Conservation (phyloP, 2,797 vertebrate species). For the Nyctalus aviator region DNA sequence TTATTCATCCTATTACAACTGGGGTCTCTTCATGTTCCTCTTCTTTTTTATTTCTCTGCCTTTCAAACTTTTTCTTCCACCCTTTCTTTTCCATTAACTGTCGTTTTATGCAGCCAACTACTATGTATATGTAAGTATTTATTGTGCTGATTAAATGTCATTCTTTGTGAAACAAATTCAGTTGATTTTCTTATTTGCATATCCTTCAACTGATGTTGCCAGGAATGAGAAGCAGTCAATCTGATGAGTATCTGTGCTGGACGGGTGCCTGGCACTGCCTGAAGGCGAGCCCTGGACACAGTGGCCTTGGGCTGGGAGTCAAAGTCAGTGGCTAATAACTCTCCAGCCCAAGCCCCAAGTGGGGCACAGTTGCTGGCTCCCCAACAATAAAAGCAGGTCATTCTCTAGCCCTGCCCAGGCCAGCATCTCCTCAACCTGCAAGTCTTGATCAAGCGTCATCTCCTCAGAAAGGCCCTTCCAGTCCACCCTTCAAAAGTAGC, state of each 20-base stretch:
- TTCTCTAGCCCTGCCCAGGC: neutral
- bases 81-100: conserved; percentile 60
- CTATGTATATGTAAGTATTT: conserved; percentile 73
- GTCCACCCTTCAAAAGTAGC: neutral
- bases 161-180: conserved; percentile 80
- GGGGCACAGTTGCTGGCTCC: neutral
- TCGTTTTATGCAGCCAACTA: conserved; percentile 63
- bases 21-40: neutral
- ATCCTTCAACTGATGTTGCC: conserved; percentile 79
- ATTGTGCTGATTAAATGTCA: conserved; percentile 80
- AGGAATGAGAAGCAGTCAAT: conserved; percentile 78
- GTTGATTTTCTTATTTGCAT: conserved; percentile 83
- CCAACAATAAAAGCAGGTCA: neutral
- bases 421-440: neutral
- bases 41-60: conserved; percentile 15
- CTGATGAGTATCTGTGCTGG: conserved; percentile 74
- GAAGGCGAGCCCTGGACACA: conserved; percentile 71
- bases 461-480: neutral
- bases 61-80: conserved; percentile 32
- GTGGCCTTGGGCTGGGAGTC: conserved; percentile 68
- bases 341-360: neutral
- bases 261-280: conserved; percentile 76
- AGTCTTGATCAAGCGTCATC: neutral
- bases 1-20: neutral
- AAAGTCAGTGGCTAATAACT: conserved; percentile 37